Conservation (phyloP, 2,113 vertebrate species). For the Hypanus sabinus region DNA sequence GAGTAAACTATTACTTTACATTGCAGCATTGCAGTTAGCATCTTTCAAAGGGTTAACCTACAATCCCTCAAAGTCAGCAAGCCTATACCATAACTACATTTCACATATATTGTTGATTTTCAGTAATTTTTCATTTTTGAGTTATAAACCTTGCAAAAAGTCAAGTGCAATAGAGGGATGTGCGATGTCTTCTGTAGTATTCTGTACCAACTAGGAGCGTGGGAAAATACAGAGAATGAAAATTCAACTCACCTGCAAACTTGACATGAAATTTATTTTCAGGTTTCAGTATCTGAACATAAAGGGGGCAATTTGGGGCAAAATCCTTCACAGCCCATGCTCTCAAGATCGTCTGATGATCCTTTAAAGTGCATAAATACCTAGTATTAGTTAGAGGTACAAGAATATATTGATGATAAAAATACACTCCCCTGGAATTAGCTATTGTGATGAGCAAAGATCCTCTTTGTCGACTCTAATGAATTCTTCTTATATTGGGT, state of each 20-base stretch:
- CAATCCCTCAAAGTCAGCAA: not conserved
- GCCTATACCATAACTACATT: not conserved
- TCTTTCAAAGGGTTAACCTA: not conserved
- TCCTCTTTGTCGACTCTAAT: not conserved
- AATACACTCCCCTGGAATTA: not conserved
- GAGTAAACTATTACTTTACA: not conserved
- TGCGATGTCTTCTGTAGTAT: not conserved
- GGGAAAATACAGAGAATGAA: not conserved
- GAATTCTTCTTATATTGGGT: not conserved
- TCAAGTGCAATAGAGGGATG: not conserved
- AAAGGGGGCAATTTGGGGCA: slow-evolving; percentile 71
- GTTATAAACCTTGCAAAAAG: not conserved
- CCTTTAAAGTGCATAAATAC: slow-evolving; percentile 49
- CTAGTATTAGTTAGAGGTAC: not conserved
- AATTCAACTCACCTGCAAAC: slow-evolving; percentile 61
- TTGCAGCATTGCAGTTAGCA: not conserved
- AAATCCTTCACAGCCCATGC: slow-evolving; percentile 81
- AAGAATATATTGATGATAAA: not conserved
- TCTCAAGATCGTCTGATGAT: slow-evolving; percentile 75
- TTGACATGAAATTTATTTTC: slow-evolving; percentile 79
- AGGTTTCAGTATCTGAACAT: slow-evolving; percentile 74
- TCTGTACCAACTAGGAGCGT: not conserved
- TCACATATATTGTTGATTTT: not conserved
- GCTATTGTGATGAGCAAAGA: not conserved
- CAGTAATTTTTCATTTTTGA: not conserved